Conservation (phyloP, 1,140 invertebrate genomes). For the Trachelipus rathkii region DNA sequence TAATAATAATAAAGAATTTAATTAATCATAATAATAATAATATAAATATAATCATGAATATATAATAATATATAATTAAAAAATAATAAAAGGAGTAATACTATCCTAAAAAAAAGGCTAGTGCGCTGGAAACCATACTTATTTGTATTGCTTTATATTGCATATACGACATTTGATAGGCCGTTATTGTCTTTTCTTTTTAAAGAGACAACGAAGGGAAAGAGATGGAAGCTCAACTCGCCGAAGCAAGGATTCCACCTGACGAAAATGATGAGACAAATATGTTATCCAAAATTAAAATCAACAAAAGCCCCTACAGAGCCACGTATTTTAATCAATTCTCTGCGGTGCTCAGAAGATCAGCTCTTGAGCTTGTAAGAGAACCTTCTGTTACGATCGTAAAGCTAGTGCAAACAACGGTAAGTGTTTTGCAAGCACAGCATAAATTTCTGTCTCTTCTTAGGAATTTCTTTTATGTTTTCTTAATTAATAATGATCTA, state of each 20-base stretch:
- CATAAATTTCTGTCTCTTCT: background rate
- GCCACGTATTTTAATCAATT: constrained; percentile 84
- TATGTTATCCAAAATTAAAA: constrained; percentile 26
- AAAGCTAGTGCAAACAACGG: constrained; percentile 77
- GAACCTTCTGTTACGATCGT: constrained; percentile 85
- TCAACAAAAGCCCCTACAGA: constrained; percentile 62
- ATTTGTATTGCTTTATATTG: too few relatives aligned
- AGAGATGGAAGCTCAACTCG: constrained; percentile 20
- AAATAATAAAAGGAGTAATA: too few relatives aligned
- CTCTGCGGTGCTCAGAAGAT: constrained; percentile 79
- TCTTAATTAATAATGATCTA: background rate
- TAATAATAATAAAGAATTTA: too few relatives aligned
- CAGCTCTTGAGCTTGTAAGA: constrained; percentile 77
- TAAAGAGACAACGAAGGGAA: constrained; percentile 29
- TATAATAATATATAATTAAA: too few relatives aligned
- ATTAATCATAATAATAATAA: too few relatives aligned
- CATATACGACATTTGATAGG: too few relatives aligned
- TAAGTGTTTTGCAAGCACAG: constrained; percentile 54
- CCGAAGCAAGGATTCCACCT: constrained; percentile 25
- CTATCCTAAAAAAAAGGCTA: too few relatives aligned
- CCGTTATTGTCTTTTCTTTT: too few relatives aligned
- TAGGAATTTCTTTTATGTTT: background rate
- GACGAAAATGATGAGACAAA: constrained; percentile 16
- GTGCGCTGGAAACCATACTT: too few relatives aligned
- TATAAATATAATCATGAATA: too few relatives aligned